A percentile compares a stretch with the other conserved stretches of the same genome.
Conservation (phyloP, 2,888 invertebrate species). For the Parapristionchus giblindavisi region DNA sequence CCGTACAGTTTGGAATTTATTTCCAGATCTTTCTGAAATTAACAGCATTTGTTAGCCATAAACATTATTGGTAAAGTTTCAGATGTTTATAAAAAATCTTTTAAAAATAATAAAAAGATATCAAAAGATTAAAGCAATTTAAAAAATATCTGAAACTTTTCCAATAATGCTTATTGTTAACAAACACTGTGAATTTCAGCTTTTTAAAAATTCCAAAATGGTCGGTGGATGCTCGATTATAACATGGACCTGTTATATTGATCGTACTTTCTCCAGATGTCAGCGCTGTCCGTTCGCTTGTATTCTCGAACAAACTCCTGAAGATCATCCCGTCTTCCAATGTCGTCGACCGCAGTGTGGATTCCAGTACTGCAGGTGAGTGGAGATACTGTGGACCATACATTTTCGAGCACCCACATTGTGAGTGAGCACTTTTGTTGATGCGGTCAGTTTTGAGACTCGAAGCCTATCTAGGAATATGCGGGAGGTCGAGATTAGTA, state of each 20-base stretch:
- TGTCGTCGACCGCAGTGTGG: conserved; percentile 24
- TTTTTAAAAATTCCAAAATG: no score
- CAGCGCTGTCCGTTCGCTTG: conserved; percentile 8
- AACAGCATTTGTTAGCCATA: not conserved
- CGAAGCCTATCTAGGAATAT: no score
- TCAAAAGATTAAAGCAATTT: no score
- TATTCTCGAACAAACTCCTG: not conserved
- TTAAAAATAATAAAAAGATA: no score
- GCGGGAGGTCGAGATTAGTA: no score
- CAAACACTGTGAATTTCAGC: no score
- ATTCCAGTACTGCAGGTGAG: conserved; percentile 30
- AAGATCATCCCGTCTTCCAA: conserved; percentile 4
- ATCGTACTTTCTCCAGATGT: conserved; percentile 2
- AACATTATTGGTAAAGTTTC: no score
- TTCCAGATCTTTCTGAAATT: not conserved
- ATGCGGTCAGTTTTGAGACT: no score
- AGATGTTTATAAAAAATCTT: no score
- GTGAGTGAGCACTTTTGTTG: no score
- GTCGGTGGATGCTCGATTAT: no score
- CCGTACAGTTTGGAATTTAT: not conserved
- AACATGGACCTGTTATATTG: not conserved
- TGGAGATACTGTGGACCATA: not conserved
- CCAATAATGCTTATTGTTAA: not conserved
- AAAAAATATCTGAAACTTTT: not conserved
- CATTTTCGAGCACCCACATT: no score